Base-by-base conservation (phyloP, 2,888 invertebrate genomes). In the Orchesellides sinensis region DNA sequence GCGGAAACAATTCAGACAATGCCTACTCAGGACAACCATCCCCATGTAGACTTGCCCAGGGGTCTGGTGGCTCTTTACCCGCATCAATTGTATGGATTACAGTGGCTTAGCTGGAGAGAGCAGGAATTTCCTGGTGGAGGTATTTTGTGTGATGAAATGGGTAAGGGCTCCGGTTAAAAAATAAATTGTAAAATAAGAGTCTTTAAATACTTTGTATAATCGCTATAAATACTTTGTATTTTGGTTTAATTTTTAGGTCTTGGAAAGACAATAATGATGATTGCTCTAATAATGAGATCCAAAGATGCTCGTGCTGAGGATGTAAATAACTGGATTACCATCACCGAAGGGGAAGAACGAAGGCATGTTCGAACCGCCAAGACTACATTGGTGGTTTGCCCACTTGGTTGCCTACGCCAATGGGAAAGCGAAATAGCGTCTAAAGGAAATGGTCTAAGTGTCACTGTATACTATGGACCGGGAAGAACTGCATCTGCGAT, bases 71-170 rank as follows among this genome's bases (percentile, higher is more conserved):
- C 90, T 6, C 91, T 98, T 2, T 95, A 97, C 95, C 91, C 92
- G 10, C 97, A 98, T 90, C 98, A 98, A 90, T 92, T 93, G 85
- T 94, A 95, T 88, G 98, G 96, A 0, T 91, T 98, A 0, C 93
- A 94, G 12, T 98, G 98, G 98, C 91, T 98, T 88, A 89, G 92
- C 19, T 98, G 97, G 97, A 91, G 98, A 21, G 98, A 98, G 91
- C 91, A 91, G n/a, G 95, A 96, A 90, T 87, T 89, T n/a, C 94
- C 93, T 70, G 95, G 96, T 0, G 97, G 97, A 0, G 98, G 98
- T 14, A 95, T 98, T 87, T 92, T 98, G 68, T 96, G 96, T 93
- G 91, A 90, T 88, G 86, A 69, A 52, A 70, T 79, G 78, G 78
- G 79, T 72, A 65, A 35, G 45, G 23, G 14, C 32, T 5, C 5